A percentile compares a stretch with the other conserved stretches of the same genome.
These are phyloP conservation scores for Heliangelus exortis DNA, from an alignment of 2,797 vertebrate species.

Conservation along the genomic window DNA sequence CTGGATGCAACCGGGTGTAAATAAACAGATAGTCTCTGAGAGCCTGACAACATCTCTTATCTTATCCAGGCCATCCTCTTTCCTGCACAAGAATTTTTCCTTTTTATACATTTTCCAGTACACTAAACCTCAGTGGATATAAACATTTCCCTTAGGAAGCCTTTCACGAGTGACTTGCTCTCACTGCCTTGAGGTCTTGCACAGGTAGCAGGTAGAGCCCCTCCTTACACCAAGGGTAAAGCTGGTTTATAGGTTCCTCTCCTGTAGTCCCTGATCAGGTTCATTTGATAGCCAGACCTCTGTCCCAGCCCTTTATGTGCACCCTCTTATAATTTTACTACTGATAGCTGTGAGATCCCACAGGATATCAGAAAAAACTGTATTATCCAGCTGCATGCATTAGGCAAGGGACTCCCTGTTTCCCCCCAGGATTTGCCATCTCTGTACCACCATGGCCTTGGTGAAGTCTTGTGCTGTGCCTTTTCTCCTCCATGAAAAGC, in stretches of 20 bases:
- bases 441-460: background rate
- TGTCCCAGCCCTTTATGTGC: background rate
- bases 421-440: rapidly evolving
- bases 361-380: background rate
- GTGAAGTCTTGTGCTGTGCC: background rate
- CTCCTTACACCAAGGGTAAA: background rate
- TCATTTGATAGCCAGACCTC: background rate
- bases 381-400: background rate
- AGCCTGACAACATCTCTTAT: background rate
- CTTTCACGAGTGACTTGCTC: constrained; percentile 15
- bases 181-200: constrained; percentile 2
- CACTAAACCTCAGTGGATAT: background rate
- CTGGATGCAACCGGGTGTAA: rapidly evolving
- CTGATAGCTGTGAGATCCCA: background rate
- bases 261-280: background rate
- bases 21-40: background rate
- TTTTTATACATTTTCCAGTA: constrained; percentile 27
- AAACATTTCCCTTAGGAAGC: constrained; percentile 51
- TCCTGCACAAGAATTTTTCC: background rate
- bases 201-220: background rate
- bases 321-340: background rate
- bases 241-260: background rate
- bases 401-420: background rate
- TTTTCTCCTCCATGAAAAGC: background rate
- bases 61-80: background rate